Evolutionary conservation across 30 jellyfish, hydroid and myxozoan species (phyloP), one percentile per base, ranked within the genome.

Genomic region (Chrysaora quinquecirrha): DNA sequence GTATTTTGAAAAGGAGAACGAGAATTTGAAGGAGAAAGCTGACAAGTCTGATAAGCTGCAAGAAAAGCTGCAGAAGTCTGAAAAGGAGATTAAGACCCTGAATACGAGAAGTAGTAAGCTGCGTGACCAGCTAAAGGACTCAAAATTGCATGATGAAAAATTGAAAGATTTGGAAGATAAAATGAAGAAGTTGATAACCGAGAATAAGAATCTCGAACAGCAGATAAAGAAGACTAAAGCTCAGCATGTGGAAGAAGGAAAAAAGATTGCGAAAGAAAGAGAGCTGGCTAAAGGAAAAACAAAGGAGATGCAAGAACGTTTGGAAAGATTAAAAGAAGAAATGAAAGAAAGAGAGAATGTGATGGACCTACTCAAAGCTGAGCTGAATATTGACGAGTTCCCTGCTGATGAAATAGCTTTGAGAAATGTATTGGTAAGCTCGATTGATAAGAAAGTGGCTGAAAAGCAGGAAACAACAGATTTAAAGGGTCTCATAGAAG

Each of bases 1-100:
- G 24, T 56, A 78, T 29, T 82, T 83, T 25, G 98, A 91, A 74
- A 86, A 71, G 52, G 98, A 91, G 71, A 73, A 47, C 48, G 97
- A 79, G 43, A 90, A 64, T n/a, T 29, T 90, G 82, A 52, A 72
- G 60, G 88, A 78, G 1, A 60, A 88, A 47, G 48, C 30, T 30
- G 85, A 78, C 19, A 90, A 79, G 64, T 46, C 43, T 48, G 95
- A 90, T 30, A 73, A 48, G 30, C 73, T 75, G 75, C 74, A 89
- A 46, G 90, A 70, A 79, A 72, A 54, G 77, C 63, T 80, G 54
- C 73, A 72, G 34, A 52, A 60, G 12, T 77, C 89, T 7, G 88
- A 79, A 48, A 73, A 29, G 63, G 96, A 80, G 71, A 12, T 69
- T 22, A 76, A 69, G 54, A 24, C 34, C 12, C 48, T 80, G 76